Percentiles rank a stretch among this genome's conserved stretches.
phyloP scores from a whole-genome alignment of 2,888 invertebrate species.

The Branchinecta sandiegonensis region DNA sequence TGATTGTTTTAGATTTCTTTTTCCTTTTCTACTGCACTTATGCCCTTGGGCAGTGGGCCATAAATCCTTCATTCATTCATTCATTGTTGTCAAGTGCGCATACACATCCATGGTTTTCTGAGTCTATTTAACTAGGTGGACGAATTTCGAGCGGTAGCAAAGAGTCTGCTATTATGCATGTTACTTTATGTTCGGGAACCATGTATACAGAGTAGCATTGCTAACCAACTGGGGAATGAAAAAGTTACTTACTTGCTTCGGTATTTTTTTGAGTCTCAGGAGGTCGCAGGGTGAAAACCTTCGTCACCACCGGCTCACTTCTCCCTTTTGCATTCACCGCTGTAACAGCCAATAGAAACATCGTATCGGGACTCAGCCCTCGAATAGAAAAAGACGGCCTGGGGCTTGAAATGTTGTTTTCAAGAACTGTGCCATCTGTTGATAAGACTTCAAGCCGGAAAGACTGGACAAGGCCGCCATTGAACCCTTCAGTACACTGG shows the following conservation, averaged over 20 bases:
- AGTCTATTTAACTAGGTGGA: too few relatives aligned
- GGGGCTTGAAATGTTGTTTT: conserved; percentile 43
- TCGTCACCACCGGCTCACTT: conserved; percentile 54
- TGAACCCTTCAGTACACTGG: conserved; percentile 73
- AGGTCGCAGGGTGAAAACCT: conserved; percentile 21
- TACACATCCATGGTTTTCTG: too few relatives aligned
- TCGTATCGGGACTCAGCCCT: conserved; percentile 37
- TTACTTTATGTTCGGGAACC: too few relatives aligned
- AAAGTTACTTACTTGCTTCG: conserved; percentile 18
- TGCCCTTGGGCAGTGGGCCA: too few relatives aligned
- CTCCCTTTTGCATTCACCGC: conserved; percentile 75
- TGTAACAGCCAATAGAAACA: conserved; percentile 51
- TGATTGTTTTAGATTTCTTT: too few relatives aligned
- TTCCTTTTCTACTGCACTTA: too few relatives aligned
- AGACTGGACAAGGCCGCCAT: conserved; percentile 71
- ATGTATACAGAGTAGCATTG: not conserved
- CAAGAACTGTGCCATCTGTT: conserved; percentile 39
- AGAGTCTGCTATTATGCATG: too few relatives aligned
- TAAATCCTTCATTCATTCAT: too few relatives aligned
- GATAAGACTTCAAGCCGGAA: conserved; percentile 68
- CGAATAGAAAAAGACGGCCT: conserved; percentile 29
- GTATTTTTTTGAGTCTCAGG: conserved; percentile 24
- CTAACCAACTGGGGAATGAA: not conserved
- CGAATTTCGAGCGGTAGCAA: too few relatives aligned
- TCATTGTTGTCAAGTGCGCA: too few relatives aligned